Conservation (phyloP, 1,140 invertebrate species). For the Cydia strobilella region DNA sequence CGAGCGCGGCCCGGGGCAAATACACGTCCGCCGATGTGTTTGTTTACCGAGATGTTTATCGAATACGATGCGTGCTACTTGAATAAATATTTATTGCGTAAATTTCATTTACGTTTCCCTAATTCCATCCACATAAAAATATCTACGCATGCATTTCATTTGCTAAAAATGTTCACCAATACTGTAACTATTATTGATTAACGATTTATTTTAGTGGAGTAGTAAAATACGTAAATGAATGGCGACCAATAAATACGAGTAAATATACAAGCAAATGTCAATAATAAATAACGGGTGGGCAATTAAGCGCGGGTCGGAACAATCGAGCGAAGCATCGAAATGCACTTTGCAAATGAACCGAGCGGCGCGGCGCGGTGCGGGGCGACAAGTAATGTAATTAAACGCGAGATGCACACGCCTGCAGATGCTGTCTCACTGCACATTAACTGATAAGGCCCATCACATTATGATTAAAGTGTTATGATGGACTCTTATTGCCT, state of each 20-base stretch:
- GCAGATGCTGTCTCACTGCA: conserved; percentile 55
- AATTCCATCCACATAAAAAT: conserved; percentile 38
- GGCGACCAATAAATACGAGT: conserved; percentile 50
- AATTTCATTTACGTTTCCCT: conserved; percentile 30
- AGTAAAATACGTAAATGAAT: conserved; percentile 46
- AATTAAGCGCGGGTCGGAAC: conserved; percentile 74
- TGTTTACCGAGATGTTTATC: conserved; percentile 76
- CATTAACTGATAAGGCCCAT: conserved; percentile 35
- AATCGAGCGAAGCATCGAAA: conserved; percentile 74
- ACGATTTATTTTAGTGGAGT: conserved; percentile 41
- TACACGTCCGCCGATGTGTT: conserved; percentile 75
- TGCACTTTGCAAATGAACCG: conserved; percentile 79
- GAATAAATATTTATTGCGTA: conserved; percentile 47
- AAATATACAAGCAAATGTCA: conserved; percentile 60
- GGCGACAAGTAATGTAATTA: conserved; percentile 69
- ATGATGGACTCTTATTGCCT: not conserved
- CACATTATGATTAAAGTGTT: conserved; percentile 22
- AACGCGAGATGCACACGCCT: conserved; percentile 63
- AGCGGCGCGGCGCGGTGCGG: conserved; percentile 45
- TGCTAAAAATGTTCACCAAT: conserved; percentile 31
- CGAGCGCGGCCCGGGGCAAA: conserved; percentile 73
- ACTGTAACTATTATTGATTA: conserved; percentile 32
- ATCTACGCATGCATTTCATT: conserved; percentile 15
- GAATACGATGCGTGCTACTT: conserved; percentile 61
- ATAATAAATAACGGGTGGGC: conserved; percentile 73